A percentile compares a stretch with the other conserved stretches of the same genome.
phyloP scores from a whole-genome alignment of 2,888 invertebrate species.

The Leptinotarsa rubiginosa region DNA sequence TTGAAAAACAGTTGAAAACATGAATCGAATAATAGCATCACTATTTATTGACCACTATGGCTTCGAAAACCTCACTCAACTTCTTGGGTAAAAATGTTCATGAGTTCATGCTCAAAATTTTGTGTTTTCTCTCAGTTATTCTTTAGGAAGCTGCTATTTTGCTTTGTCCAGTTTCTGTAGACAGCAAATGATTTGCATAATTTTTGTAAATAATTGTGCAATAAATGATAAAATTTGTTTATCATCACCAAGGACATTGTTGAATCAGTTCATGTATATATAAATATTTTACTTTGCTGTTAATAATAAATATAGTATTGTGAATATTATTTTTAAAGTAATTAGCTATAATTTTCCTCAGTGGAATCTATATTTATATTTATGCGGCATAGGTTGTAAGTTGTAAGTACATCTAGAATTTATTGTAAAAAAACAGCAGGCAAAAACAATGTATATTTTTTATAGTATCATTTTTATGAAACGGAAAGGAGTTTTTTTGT shows the following conservation, averaged over 20 bases:
- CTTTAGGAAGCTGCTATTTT: background rate
- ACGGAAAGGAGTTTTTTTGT: background rate
- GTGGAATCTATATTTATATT: constrained; percentile 14
- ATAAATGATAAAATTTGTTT: background rate
- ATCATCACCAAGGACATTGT: constrained; percentile 3
- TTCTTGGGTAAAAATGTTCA: no score
- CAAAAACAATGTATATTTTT: constrained; percentile 15
- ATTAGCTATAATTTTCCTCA: background rate
- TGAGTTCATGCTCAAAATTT: no score
- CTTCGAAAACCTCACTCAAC: no score
- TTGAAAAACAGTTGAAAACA: no score
- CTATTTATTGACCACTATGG: no score
- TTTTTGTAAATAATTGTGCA: background rate
- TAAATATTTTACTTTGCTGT: constrained; percentile 3
- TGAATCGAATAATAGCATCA: no score
- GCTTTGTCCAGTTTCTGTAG: background rate
- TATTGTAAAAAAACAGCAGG: constrained; percentile 8
- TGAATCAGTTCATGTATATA: constrained; percentile 13
- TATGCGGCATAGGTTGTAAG: background rate
- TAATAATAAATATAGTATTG: background rate
- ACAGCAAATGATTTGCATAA: background rate
- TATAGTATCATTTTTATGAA: background rate
- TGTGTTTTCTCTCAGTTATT: no score
- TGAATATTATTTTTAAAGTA: background rate
- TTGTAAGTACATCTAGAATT: constrained; percentile 13